These are phyloP conservation scores for Punctoribates punctum DNA, from an alignment of 2,888 invertebrate genomes.

Conservation along the genomic window DNA sequence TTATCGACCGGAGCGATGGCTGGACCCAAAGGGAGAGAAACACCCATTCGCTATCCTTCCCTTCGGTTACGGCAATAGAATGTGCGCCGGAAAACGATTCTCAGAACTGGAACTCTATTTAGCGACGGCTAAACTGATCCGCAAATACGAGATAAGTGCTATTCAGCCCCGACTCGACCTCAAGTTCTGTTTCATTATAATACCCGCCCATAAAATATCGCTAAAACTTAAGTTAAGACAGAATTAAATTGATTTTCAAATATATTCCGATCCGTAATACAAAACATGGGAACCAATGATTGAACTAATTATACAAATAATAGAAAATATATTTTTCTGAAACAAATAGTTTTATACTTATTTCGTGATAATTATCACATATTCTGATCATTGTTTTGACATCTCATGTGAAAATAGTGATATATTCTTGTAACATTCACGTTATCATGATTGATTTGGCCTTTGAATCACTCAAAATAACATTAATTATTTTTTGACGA, in stretches of 20 bases:
- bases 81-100: constrained; percentile 51
- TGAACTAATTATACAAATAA: not conserved
- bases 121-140: constrained; percentile 43
- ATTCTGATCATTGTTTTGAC: not conserved
- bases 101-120: constrained; percentile 44
- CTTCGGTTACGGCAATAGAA: constrained; percentile 53
- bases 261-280: not conserved
- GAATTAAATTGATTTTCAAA: not conserved
- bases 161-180: constrained; percentile 34
- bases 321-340: not conserved
- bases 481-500: no score
- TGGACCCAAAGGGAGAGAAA: constrained; percentile 50
- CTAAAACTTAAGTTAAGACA: constrained; percentile 39
- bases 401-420: not conserved
- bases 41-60: constrained; percentile 53
- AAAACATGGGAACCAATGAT: no score
- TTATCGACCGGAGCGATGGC: constrained; percentile 54
- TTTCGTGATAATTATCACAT: not conserved
- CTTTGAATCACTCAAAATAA: no score
- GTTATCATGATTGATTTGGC: no score
- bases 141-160: constrained; percentile 16
- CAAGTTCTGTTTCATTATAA: constrained; percentile 46
- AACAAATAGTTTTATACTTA: not conserved
- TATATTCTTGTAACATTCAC: no score
- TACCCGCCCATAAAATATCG: constrained; percentile 47